These are phyloP conservation scores for Tetragnatha montana DNA, from an alignment of 2,888 invertebrate genomes.

Conservation along the genomic window DNA sequence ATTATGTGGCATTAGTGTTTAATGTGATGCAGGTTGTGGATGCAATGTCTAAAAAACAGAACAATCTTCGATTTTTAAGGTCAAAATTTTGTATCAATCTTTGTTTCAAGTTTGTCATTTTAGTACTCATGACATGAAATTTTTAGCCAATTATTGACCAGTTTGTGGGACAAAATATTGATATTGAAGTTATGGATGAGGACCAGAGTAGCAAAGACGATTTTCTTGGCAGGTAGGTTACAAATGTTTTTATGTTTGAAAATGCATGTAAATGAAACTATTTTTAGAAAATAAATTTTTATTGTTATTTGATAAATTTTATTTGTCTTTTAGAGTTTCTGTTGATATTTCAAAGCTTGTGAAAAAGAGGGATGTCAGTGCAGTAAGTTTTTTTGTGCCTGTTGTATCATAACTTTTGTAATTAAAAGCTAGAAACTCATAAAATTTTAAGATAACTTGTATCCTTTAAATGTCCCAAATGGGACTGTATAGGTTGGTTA, in stretches of 20 bases:
- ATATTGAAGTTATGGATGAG: conserved; percentile 80
- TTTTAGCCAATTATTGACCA: conserved; percentile 76
- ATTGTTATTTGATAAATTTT: conserved; percentile 2
- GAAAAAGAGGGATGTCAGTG: conserved; percentile 59
- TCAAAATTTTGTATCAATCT: neutral
- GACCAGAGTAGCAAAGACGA: conserved; percentile 94
- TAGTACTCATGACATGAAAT: too few species aligned
- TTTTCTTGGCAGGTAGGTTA: conserved; percentile 88
- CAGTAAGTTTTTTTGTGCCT: conserved; percentile 42
- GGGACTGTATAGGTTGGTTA: neutral
- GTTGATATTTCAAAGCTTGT: conserved; percentile 64
- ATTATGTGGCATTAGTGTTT: too few species aligned
- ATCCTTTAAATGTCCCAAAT: neutral
- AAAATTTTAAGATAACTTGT: neutral
- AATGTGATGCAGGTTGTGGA: too few species aligned
- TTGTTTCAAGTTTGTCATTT: neutral
- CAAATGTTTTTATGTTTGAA: neutral
- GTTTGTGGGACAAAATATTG: conserved; percentile 75
- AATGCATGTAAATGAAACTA: too few species aligned
- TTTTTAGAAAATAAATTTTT: neutral
- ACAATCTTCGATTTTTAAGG: conserved; percentile 5
- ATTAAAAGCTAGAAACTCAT: conserved; percentile 2
- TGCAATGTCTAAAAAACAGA: neutral
- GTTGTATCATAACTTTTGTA: neutral
- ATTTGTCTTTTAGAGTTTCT: conserved; percentile 51